Conservation (phyloP, 1,140 invertebrate genomes). For the Anadara kagoshimensis region DNA sequence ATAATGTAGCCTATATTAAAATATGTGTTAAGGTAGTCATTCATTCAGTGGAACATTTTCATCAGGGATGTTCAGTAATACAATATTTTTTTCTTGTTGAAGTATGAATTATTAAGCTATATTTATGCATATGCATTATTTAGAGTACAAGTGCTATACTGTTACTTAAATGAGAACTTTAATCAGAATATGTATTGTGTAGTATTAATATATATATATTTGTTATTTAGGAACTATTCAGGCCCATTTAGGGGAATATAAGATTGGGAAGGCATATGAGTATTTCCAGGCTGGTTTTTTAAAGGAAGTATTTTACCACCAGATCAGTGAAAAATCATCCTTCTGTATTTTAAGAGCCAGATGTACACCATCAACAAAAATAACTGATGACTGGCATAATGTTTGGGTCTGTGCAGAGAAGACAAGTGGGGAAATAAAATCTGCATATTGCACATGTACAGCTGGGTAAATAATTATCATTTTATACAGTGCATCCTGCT, state of each 20-base stretch:
- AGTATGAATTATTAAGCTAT: too few relatives aligned
- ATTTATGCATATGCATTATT: too few relatives aligned
- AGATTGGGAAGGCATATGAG: slow-evolving; percentile 25
- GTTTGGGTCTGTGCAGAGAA: slow-evolving; percentile 26
- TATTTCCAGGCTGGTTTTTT: slow-evolving; percentile 11
- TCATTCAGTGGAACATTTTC: too few relatives aligned
- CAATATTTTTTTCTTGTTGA: too few relatives aligned
- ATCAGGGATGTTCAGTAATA: too few relatives aligned
- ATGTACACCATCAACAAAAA: slow-evolving; percentile 3
- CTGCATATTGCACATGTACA: slow-evolving; percentile 19
- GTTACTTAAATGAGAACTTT: too few relatives aligned
- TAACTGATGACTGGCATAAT: slow-evolving; percentile 1
- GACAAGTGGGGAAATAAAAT: slow-evolving; percentile 4
- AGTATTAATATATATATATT: too few relatives aligned
- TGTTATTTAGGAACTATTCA: background rate
- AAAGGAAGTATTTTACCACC: slow-evolving; percentile 21
- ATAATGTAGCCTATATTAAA: too few relatives aligned
- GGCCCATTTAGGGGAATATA: slow-evolving; percentile 9
- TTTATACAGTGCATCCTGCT: too few relatives aligned
- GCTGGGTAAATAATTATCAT: background rate
- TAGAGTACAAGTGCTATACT: too few relatives aligned
- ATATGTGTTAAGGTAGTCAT: too few relatives aligned
- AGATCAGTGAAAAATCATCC: background rate
- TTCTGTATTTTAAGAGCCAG: slow-evolving; percentile 14
- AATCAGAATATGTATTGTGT: too few relatives aligned